Base-by-base conservation (phyloP, 92 coral and sea anemone genomes). In the Epizoanthus ramosus region DNA sequence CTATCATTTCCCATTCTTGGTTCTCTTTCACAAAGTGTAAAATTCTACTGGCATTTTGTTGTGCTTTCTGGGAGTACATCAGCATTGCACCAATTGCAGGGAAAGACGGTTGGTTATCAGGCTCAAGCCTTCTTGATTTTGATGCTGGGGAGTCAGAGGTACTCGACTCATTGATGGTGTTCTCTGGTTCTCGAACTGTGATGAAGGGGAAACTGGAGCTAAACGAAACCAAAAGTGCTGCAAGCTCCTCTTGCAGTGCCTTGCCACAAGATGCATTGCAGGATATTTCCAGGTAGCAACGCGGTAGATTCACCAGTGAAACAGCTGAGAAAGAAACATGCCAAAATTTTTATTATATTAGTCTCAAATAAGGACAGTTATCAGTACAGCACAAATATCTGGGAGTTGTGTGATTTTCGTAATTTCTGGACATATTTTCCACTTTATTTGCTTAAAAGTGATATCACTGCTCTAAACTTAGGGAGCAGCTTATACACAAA, bases 51-150 rank as follows among this genome's bases (percentile, higher is more conserved):
- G 98, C 92, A 87, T 91, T 93, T 60, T 73, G 83, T 64, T 91
- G 89, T 54, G 98, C 98, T 79, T 80, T 87, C 57, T 92, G 87
- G 0, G 94, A 84, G 71, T 83, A 93, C 94, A 93, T 89, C 83
- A 93, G 63, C 98, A 86, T 91, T 59, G 91, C 58, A 33, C 91
- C 90, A 17, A 93, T 58, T 16, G 95, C 91, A 17, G 98, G 95
- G 10, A 81, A 59, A 33, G 81, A 65, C 1, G 31, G 67, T 37
- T 73, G 68, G 14, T 75, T 87, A 37, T 77, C 79, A 12, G 25
- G 74, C 57, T 87, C 91, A 67, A 92, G 79, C 56, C 83, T 79
- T 18, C 96, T 77, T 41, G 91, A 68, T 75, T 92, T 92, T 37
- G 88, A 64, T 22, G 90, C 93, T 17, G 97, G 94, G 18, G 93